Conservation (phyloP, 92 coral and sea anemone genomes). For the Palythoa grandis region DNA sequence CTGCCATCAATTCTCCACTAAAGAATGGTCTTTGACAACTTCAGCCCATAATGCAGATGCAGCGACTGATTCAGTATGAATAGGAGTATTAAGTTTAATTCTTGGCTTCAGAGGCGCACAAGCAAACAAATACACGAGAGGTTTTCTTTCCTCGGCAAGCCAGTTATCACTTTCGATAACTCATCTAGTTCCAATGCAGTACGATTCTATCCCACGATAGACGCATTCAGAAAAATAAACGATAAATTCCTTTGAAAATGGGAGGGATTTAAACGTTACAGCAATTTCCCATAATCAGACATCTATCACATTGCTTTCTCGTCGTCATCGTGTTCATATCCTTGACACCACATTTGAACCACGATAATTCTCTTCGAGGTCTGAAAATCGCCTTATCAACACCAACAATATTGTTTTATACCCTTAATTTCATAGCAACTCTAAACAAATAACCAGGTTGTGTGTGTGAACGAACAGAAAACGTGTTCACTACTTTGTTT, state of each 20-base stretch:
- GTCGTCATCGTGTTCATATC: conserved; percentile 6
- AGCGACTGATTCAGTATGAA: conserved; percentile 9
- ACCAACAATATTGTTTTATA: conserved; percentile 14
- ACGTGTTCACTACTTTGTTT: conserved; percentile 32
- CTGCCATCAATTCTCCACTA: conserved; percentile 40
- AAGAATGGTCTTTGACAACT: conserved; percentile 19
- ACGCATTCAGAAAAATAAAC: conserved; percentile 26
- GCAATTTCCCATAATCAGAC: conserved; percentile 38
- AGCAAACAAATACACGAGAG: neutral
- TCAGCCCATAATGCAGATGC: conserved; percentile 37
- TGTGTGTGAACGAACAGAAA: conserved; percentile 39
- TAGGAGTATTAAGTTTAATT: conserved; percentile 31
- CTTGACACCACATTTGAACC: neutral
- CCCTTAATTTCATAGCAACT: conserved; percentile 24
- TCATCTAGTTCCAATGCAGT: conserved; percentile 12
- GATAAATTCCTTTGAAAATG: conserved; percentile 23
- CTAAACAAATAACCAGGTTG: conserved; percentile 16
- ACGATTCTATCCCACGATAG: neutral
- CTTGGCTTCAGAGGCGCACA: conserved; percentile 34
- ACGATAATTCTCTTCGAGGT: neutral
- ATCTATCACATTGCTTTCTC: conserved; percentile 18
- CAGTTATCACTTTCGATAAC: conserved; percentile 24
- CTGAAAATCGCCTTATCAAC: conserved; percentile 33
- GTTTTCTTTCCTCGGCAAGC: neutral
- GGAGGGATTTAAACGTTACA: conserved; percentile 41